Evolutionary conservation across 2,797 vertebrate genomes (phyloP), one percentile per base, ranked within the genome.

Genomic region (Lagodon rhomboides): DNA sequence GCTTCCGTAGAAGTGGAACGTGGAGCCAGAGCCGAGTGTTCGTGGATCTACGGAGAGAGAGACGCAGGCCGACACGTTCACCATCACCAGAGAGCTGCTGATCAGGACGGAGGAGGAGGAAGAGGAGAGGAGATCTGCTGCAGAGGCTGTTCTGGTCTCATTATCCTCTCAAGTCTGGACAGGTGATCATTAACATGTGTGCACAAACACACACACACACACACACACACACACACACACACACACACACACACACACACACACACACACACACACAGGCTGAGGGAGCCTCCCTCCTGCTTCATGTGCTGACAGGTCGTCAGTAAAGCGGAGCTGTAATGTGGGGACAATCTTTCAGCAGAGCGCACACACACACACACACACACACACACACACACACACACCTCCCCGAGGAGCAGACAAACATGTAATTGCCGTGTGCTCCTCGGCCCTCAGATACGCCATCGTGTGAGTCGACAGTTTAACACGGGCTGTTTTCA

Each of bases 81-180:
- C 6, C 65, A 49, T 2, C 15, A 47, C 73, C 73, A 20, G 43
- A 65, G 25, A 6, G 17, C n/a, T n/a, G n/a, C n/a, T n/a, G n/a
- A n/a, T n/a, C n/a, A 5, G 50, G 4, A 54, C 5, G 11, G 30
- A 22, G 38, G 2, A 27, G 23, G 10, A 56, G 30, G 27, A 47
- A 25, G 53, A 30, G 12, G 51, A 47, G 44, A 43, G 61, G 38
- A 18, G 34, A 51, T 56, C 73, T 55, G 78, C 68, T 79, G 82
- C 79, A 53, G 75, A 73, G 67, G 55, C 38, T 62, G 58, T 53
- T 81, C 74, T 30, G 23, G 53, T 75, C 76, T 90, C 75, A 90
- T 93, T 88, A 91, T 82, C 74, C 70, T 50, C 79, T 93, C 90
- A 90, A 80, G 87, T 84, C 86, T 87, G 87, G 85, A 89, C 88